These are phyloP conservation scores for Corythoichthys intestinalis DNA, from an alignment of 2,113 vertebrate genomes.

Conservation along the genomic window DNA sequence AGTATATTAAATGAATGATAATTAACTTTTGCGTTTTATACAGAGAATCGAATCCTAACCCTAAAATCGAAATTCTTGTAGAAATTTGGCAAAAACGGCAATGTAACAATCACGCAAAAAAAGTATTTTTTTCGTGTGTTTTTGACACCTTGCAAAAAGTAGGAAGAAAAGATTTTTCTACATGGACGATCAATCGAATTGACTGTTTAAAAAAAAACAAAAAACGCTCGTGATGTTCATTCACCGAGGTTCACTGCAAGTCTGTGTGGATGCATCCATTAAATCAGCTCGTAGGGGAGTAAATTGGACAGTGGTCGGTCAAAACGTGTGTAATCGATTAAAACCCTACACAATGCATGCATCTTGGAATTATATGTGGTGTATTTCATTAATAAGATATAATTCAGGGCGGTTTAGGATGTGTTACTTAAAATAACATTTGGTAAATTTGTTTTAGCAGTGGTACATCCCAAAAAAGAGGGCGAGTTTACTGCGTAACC, in stretches of 20 bases:
- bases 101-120: no score
- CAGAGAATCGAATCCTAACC: no score
- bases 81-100: no score
- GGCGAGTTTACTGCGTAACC: conserved; percentile 28
- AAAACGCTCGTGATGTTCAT: not conserved
- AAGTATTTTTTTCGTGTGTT: not conserved
- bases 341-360: not conserved
- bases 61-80: no score
- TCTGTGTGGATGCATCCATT: conserved; percentile 35
- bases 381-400: not conserved
- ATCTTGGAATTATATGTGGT: not conserved
- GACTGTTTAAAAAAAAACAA: no score
- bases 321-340: not conserved
- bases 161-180: no score
- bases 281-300: not conserved
- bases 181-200: no score
- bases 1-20: not conserved
- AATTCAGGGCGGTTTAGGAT: not conserved
- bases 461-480: conserved; percentile 42
- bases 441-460: not conserved
- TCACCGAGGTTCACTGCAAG: not conserved
- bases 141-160: not conserved
- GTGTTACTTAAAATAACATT: not conserved
- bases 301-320: not conserved
- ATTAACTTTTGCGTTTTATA: no score